Conservation (phyloP, 1,140 invertebrate genomes). For the Vanessa tameamea region DNA sequence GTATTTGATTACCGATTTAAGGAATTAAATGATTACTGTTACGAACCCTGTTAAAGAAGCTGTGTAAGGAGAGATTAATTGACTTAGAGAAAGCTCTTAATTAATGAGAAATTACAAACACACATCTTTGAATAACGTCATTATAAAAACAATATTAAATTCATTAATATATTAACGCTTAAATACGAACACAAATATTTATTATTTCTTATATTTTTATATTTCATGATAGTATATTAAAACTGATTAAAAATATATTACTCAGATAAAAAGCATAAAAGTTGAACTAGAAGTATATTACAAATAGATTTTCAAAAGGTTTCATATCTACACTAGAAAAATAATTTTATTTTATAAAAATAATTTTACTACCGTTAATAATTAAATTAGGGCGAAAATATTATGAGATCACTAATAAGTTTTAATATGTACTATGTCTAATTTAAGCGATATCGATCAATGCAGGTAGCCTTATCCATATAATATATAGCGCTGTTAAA, state of each 20-base stretch:
- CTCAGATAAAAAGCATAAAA: not conserved
- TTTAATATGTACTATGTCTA: conserved; percentile 1
- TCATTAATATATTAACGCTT: conserved; percentile 23
- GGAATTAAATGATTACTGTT: not conserved
- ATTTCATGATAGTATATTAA: not conserved
- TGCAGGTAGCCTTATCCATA: not conserved
- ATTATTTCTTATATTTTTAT: not conserved
- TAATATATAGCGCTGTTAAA: conserved; percentile 1
- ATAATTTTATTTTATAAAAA: conserved; percentile 4
- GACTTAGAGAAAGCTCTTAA: conserved; percentile 31
- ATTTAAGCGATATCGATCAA: conserved; percentile 6
- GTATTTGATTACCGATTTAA: not conserved
- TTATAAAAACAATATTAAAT: conserved; percentile 18
- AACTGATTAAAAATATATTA: not conserved
- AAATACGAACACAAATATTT: conserved; percentile 24
- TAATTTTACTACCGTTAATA: not conserved
- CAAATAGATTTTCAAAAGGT: not conserved
- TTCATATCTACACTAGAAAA: conserved; percentile 12
- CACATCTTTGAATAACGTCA: conserved; percentile 3
- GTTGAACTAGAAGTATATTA: not conserved
- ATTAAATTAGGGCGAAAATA: conserved; percentile 6
- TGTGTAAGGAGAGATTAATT: conserved; percentile 27
- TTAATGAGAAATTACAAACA: conserved; percentile 22
- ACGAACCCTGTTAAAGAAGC: conserved; percentile 32
- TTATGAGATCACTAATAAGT: not conserved